phyloP scores from a whole-genome alignment of 2,888 invertebrate species.

The Gymnoscelis rufifasciata region DNA sequence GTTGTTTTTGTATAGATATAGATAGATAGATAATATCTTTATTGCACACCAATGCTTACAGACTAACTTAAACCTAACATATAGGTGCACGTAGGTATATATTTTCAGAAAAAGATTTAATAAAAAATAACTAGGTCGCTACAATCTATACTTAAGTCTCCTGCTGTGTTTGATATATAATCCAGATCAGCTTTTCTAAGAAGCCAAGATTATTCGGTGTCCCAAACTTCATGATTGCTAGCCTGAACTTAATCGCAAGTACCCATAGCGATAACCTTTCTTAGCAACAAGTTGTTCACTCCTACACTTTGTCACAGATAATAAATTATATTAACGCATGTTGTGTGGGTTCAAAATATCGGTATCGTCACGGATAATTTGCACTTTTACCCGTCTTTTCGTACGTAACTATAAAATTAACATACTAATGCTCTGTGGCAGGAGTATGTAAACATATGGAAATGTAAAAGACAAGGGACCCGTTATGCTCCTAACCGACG shows the following conservation, averaged over 20 bases:
- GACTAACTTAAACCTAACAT: too few species aligned
- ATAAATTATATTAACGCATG: conserved; percentile 62
- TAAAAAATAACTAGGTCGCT: too few species aligned
- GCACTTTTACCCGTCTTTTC: conserved; percentile 68
- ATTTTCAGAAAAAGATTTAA: too few species aligned
- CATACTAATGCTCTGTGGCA: conserved; percentile 58
- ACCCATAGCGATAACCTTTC: conserved; percentile 1
- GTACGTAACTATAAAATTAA: conserved; percentile 60
- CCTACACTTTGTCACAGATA: not conserved
- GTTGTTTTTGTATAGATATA: too few species aligned
- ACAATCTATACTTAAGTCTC: too few species aligned
- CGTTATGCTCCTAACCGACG: conserved; percentile 20
- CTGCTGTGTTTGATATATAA: not conserved
- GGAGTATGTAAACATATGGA: conserved; percentile 37
- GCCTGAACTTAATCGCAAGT: not conserved
- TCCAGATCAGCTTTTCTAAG: not conserved
- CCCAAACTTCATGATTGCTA: not conserved
- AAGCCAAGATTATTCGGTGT: not conserved
- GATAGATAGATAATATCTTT: too few species aligned
- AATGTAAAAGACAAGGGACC: conserved; percentile 31
- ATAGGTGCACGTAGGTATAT: too few species aligned
- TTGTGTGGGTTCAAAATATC: conserved; percentile 46
- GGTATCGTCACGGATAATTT: conserved; percentile 49
- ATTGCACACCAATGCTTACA: too few species aligned
- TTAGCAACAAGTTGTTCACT: conserved; percentile 31